Evolutionary conservation across 2,113 vertebrate species (phyloP).

Genomic region (Cyprinodon variegatus): DNA sequence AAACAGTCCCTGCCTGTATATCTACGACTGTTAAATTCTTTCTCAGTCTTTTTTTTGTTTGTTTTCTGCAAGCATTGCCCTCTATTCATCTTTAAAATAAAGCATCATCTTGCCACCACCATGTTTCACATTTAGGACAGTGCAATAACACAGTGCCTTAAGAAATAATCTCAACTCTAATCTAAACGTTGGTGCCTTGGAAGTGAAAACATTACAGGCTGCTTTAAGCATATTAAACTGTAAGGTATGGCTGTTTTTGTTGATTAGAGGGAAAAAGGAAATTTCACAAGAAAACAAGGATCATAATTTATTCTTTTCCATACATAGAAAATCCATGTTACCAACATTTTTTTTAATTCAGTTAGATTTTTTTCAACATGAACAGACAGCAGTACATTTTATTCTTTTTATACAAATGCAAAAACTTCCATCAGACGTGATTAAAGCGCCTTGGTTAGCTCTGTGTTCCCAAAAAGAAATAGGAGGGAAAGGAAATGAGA

Average conservation of each 20-base stretch:
- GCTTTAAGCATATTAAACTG: not conserved
- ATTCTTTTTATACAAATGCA: conserved; percentile 26
- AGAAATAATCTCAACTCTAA: no score
- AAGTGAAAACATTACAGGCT: no score
- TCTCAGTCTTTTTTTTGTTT: no score
- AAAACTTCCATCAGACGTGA: conserved; percentile 54
- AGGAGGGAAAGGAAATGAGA: conserved; percentile 52
- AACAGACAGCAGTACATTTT: conserved; percentile 76
- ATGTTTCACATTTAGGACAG: no score
- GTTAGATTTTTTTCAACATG: conserved; percentile 67
- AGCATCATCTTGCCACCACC: no score
- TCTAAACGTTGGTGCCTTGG: no score
- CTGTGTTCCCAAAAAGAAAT: conserved; percentile 58
- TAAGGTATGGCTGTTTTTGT: not conserved
- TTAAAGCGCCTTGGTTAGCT: conserved; percentile 63
- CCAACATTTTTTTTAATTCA: conserved; percentile 71
- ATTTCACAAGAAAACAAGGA: conserved; percentile 53
- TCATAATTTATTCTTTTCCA: conserved; percentile 84
- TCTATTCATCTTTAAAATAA: no score
- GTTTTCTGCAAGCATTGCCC: no score
- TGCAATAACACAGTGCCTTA: no score
- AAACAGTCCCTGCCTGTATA: no score
- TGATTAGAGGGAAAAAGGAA: not conserved
- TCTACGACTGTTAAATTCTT: no score
- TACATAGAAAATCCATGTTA: conserved; percentile 82